A percentile compares a stretch with the other conserved stretches of the same genome.
These are phyloP conservation scores for Spheniscus humboldti DNA, from an alignment of 2,797 vertebrate species.

Conservation along the genomic window DNA sequence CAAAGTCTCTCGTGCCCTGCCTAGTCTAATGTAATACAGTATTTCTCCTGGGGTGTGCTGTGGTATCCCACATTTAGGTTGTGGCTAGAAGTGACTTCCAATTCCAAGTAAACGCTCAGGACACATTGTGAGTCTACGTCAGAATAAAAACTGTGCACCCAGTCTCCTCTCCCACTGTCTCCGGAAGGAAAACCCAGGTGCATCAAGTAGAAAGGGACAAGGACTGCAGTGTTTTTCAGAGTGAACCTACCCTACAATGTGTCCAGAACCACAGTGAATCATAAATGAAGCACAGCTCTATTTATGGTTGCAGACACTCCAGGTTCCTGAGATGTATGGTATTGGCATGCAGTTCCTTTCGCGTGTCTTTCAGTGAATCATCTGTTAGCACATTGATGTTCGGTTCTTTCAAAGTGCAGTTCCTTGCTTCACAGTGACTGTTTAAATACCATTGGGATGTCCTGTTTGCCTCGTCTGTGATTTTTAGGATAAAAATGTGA, in stretches of 20 bases:
- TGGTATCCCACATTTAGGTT: rapidly evolving
- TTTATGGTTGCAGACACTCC: not conserved
- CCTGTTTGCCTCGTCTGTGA: not conserved
- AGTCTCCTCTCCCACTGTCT: not conserved
- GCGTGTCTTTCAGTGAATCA: not conserved
- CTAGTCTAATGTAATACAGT: not conserved
- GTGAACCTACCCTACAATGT: not conserved
- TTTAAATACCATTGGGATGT: not conserved
- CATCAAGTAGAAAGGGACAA: not conserved
- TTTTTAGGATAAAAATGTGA: not conserved
- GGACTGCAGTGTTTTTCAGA: not conserved
- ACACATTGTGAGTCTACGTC: rapidly evolving
- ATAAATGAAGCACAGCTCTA: not conserved
- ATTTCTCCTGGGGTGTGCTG: not conserved
- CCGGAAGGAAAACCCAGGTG: not conserved
- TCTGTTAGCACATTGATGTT: not conserved
- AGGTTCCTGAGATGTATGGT: not conserved
- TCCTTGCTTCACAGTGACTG: not conserved
- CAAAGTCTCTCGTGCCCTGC: not conserved
- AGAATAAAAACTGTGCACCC: not conserved
- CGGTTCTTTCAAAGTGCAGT: not conserved
- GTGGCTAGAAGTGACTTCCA: not conserved
- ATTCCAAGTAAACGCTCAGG: not conserved
- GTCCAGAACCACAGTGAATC: not conserved
- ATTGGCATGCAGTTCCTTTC: not conserved